These are phyloP conservation scores for Philopedon plagiatum DNA, from an alignment of 2,888 invertebrate genomes.

Conservation along the genomic window DNA sequence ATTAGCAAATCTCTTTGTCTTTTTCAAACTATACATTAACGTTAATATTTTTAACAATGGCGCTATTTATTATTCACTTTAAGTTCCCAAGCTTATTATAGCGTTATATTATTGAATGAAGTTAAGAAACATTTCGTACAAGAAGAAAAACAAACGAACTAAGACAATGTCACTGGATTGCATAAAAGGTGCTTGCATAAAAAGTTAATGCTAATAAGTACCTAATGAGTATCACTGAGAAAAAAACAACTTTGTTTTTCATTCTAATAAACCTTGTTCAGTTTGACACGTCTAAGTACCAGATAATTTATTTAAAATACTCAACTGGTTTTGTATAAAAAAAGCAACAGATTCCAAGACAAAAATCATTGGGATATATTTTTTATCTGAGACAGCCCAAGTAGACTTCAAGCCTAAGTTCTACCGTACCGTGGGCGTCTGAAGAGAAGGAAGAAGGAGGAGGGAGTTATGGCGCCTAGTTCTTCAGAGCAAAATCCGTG, in stretches of 20 bases:
- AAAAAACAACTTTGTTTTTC: background rate
- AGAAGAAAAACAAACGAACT: conserved; percentile 17
- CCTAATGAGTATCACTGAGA: background rate
- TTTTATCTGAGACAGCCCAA: too few species aligned
- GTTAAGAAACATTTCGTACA: conserved; percentile 1
- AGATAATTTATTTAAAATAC: too few species aligned
- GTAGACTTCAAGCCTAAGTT: too few species aligned
- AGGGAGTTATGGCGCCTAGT: too few species aligned
- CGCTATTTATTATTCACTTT: conserved; percentile 15
- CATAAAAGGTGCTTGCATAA: background rate
- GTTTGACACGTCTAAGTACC: too few species aligned
- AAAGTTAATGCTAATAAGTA: background rate
- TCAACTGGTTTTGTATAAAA: too few species aligned
- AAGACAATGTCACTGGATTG: conserved; percentile 26
- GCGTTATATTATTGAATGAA: conserved; percentile 8
- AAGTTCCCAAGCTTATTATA: conserved; percentile 25
- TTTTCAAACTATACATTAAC: conserved; percentile 18
- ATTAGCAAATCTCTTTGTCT: conserved; percentile 23
- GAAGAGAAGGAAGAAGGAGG: too few species aligned
- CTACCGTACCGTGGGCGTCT: too few species aligned
- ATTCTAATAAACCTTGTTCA: too few species aligned
- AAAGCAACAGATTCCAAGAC: too few species aligned
- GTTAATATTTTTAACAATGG: conserved; percentile 23
- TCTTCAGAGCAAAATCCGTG: too few species aligned
- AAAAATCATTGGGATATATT: too few species aligned